These are phyloP conservation scores for Bombus fervidus DNA, from an alignment of 1,140 invertebrate species.

Conservation along the genomic window DNA sequence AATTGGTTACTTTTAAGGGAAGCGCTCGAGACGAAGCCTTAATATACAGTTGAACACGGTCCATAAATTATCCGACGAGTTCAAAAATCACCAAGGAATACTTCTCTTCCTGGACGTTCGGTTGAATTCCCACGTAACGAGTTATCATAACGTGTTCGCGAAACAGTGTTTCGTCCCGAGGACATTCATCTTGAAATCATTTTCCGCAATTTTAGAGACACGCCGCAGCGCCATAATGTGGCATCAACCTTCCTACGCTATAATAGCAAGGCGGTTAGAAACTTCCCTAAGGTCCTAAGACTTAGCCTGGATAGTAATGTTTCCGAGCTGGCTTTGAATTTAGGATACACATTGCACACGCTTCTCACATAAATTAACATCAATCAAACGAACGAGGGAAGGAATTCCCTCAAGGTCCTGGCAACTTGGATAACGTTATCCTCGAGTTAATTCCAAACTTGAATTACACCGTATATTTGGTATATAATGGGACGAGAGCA, in stretches of 20 bases:
- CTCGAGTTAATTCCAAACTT: background rate
- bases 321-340: background rate
- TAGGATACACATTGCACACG: background rate
- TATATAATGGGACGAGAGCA: background rate
- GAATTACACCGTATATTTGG: background rate
- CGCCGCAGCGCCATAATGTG: background rate
- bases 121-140: constrained; percentile 8
- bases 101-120: constrained; percentile 5
- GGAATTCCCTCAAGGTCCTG: background rate
- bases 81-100: constrained; percentile 1
- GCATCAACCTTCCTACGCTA: too few species aligned
- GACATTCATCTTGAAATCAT: constrained; percentile 12
- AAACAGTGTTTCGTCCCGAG: background rate
- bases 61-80: constrained; percentile 16
- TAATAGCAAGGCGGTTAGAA: too few species aligned
- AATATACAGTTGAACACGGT: constrained; percentile 23
- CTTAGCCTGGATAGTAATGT: background rate
- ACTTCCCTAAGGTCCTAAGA: background rate
- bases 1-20: constrained; percentile 32
- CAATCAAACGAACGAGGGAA: background rate
- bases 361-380: background rate
- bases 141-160: background rate
- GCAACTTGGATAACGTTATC: background rate
- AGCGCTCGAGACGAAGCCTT: constrained; percentile 1
- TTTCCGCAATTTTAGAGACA: constrained; percentile 7